Conservation (phyloP, 2,113 vertebrate species). For the Brachyhypopomus occidentalis region DNA sequence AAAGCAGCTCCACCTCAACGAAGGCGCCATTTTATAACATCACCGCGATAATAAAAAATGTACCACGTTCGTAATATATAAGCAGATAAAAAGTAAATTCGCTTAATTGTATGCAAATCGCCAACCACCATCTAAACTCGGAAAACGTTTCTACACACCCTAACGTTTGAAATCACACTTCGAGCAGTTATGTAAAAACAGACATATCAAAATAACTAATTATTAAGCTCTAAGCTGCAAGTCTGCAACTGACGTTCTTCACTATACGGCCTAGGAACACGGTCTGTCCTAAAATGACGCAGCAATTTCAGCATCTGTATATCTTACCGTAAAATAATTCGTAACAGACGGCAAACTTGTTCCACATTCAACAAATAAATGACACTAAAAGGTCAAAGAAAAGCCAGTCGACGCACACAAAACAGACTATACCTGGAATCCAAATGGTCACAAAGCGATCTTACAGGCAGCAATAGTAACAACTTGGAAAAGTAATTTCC, state of each 20-base stretch:
- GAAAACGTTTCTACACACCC: too few species aligned
- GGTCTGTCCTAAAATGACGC: conserved; percentile 64
- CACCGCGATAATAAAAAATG: background rate
- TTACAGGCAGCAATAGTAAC: too few species aligned
- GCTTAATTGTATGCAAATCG: too few species aligned
- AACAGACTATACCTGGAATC: too few species aligned
- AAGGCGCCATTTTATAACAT: conserved; percentile 19
- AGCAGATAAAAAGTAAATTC: background rate
- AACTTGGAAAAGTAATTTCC: too few species aligned
- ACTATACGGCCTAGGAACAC: background rate
- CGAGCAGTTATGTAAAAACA: background rate
- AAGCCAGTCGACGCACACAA: too few species aligned
- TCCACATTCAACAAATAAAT: too few species aligned
- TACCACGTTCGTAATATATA: background rate
- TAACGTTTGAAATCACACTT: background rate
- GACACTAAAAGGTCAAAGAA: too few species aligned
- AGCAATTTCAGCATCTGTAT: conserved; percentile 60
- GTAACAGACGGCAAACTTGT: background rate
- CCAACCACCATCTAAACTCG: too few species aligned
- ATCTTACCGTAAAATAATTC: background rate
- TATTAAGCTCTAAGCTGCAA: background rate
- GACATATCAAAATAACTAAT: background rate
- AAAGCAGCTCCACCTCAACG: background rate
- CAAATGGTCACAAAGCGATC: too few species aligned
- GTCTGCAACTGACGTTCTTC: too few species aligned